Base-by-base conservation (phyloP, 2,888 invertebrate genomes). In the Perithous albicinctus region DNA sequence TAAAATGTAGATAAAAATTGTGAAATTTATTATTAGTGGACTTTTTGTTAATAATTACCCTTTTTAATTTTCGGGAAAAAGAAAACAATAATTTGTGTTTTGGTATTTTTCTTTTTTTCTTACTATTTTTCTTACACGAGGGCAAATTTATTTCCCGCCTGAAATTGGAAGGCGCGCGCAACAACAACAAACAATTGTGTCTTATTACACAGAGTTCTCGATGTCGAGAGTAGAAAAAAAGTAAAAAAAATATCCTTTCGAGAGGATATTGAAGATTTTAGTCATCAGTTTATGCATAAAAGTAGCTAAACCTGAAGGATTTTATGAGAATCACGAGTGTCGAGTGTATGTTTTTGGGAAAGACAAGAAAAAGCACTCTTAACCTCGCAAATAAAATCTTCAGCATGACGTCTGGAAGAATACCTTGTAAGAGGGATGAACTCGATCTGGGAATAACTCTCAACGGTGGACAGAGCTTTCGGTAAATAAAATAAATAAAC, bases 401-500 rank as follows among this genome's bases (percentile, higher is more conserved):
- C 38, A 84, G 79, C 80, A 88, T 88, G 85, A 87, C 84, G 77
- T 81, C 84, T 26, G 90, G 91, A 67, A 94, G 94, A 92, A 90
- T 96, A 73, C 20, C 92, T 26, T 95, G 95, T 87, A 93, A 93
- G 75, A 91, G 90, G 56, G 92, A 92, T 63, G 95, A 96, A 89
- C 92, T 96, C 56, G 95, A 96, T 90, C 92, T 96, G 82, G 90
- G 94, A 77, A 95, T 95, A 23, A 96, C 97, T 0, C 92, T 97
- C 78, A 95, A 96, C 82, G 97, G 97, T 38, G 97, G 97, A 1
- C 97, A 97, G 93, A 97, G 97, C 93, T 97, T 97, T 91, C 95
- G 97, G 97, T 97, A 93, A 88, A 70, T 15, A n/a, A 15, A 29
- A 32, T 4, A 32, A 15, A 15, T 1, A 15, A 35, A 59, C 32